Conservation (phyloP, 1,140 invertebrate genomes). For the Tetramorium alpestre region DNA sequence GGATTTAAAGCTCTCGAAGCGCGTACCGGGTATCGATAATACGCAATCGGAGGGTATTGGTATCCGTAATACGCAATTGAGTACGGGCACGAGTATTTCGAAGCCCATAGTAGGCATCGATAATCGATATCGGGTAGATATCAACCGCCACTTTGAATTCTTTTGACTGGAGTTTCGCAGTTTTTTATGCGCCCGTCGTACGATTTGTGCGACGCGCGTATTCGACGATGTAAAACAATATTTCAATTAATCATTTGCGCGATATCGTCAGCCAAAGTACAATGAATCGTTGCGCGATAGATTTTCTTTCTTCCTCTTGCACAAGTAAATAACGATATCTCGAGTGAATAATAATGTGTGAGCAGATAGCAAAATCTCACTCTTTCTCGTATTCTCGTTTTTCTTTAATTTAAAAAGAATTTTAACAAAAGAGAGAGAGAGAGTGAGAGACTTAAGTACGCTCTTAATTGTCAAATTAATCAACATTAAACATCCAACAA, state of each 20-base stretch:
- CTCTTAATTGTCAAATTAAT: constrained; percentile 39
- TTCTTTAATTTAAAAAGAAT: neutral
- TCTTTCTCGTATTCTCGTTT: neutral
- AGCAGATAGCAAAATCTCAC: constrained; percentile 19
- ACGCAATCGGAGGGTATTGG: constrained; percentile 44
- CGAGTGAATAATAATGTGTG: constrained; percentile 30
- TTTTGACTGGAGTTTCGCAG: constrained; percentile 50
- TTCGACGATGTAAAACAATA: constrained; percentile 43
- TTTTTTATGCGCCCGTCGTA: constrained; percentile 21
- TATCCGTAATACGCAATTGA: constrained; percentile 58
- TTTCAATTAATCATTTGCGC: constrained; percentile 52
- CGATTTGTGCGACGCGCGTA: constrained; percentile 36
- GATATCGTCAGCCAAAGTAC: constrained; percentile 47
- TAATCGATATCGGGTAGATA: constrained; percentile 58
- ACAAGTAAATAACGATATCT: constrained; percentile 15
- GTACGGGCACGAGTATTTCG: constrained; percentile 45
- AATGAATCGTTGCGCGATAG: constrained; percentile 37
- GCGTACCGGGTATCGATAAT: constrained; percentile 49
- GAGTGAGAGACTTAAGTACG: neutral
- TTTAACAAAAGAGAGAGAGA: neutral
- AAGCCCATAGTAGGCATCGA: constrained; percentile 41
- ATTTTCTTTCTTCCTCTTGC: neutral
- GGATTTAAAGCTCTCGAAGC: constrained; percentile 56
- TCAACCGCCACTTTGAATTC: constrained; percentile 55
- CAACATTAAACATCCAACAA: neutral